Percentiles rank a stretch among this genome's conserved stretches.
These are phyloP conservation scores for Zygaena filipendulae DNA, from an alignment of 2,888 invertebrate species.

Conservation along the genomic window DNA sequence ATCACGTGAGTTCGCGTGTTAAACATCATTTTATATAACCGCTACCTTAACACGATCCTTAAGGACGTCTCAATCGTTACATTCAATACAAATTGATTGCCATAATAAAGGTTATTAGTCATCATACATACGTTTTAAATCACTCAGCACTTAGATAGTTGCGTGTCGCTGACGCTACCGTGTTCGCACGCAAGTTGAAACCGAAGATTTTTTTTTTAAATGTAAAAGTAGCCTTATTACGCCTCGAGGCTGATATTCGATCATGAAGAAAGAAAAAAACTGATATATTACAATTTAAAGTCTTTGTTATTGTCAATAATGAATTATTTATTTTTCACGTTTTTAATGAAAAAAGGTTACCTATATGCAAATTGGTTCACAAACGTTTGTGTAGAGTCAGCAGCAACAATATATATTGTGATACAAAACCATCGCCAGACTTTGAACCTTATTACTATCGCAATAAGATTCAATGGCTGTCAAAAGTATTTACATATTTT, in stretches of 20 bases:
- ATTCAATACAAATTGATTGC: constrained; percentile 57
- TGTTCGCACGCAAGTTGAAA: constrained; percentile 55
- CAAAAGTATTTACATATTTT: too few relatives aligned
- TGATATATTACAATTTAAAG: constrained; percentile 30
- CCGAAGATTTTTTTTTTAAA: constrained; percentile 22
- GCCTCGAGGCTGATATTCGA: neutral
- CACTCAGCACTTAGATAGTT: constrained; percentile 32
- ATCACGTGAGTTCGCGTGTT: constrained; percentile 35
- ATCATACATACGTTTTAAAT: constrained; percentile 48
- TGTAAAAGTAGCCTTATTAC: neutral
- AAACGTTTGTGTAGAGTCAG: too few relatives aligned
- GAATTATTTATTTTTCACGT: too few relatives aligned
- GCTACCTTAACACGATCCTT: constrained; percentile 38
- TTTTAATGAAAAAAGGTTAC: too few relatives aligned
- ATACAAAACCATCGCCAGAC: too few relatives aligned
- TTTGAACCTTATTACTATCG: too few relatives aligned
- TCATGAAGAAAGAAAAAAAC: constrained; percentile 9
- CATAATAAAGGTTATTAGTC: constrained; percentile 62
- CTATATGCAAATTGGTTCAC: too few relatives aligned
- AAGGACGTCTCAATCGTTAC: constrained; percentile 52
- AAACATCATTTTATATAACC: constrained; percentile 40
- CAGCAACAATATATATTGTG: too few relatives aligned
- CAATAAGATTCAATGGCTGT: too few relatives aligned
- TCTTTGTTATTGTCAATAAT: too few relatives aligned
- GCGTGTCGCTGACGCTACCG: constrained; percentile 49